Percentiles rank a stretch among this genome's conserved stretches.
Evolutionary conservation across 2,888 invertebrate species (phyloP).

Genomic region (Aleiodes testaceus): DNA sequence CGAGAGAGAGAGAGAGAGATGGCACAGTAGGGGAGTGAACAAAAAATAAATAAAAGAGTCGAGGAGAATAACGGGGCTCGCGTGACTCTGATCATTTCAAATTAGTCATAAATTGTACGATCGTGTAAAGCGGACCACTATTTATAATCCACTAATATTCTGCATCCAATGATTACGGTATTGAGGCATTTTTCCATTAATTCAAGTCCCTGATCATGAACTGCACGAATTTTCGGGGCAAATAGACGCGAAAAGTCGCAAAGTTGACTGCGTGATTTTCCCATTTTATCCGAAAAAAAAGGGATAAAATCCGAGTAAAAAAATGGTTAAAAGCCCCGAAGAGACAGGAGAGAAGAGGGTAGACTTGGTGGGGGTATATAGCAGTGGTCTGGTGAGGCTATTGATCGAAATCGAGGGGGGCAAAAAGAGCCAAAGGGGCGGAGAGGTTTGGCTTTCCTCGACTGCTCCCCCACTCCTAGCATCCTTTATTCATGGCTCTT

Average conservation of each 20-base stretch:
- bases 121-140: slow-evolving; percentile 62
- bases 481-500: slow-evolving; percentile 64
- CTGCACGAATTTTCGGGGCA: no score
- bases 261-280: not conserved
- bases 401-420: slow-evolving; percentile 68
- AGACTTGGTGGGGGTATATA: slow-evolving; percentile 45
- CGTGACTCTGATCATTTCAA: slow-evolving; percentile 67
- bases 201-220: not conserved
- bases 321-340: not conserved
- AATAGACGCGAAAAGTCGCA: no score
- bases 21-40: no score
- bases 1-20: not conserved
- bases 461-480: slow-evolving; percentile 46
- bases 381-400: slow-evolving; percentile 54
- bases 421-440: slow-evolving; percentile 49
- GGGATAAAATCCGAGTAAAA: slow-evolving; percentile 31
- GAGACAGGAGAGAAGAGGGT: slow-evolving; percentile 35
- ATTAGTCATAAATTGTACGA: slow-evolving; percentile 67
- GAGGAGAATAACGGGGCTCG: slow-evolving; percentile 50
- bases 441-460: slow-evolving; percentile 52
- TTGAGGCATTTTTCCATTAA: not conserved
- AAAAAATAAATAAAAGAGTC: not conserved
- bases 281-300: not conserved
- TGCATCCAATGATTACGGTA: not conserved
- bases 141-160: slow-evolving; percentile 54